A percentile compares a stretch with the other conserved stretches of the same genome.
These are phyloP conservation scores for Antrozous pallidus DNA, from an alignment of 2,797 vertebrate species.

Conservation along the genomic window DNA sequence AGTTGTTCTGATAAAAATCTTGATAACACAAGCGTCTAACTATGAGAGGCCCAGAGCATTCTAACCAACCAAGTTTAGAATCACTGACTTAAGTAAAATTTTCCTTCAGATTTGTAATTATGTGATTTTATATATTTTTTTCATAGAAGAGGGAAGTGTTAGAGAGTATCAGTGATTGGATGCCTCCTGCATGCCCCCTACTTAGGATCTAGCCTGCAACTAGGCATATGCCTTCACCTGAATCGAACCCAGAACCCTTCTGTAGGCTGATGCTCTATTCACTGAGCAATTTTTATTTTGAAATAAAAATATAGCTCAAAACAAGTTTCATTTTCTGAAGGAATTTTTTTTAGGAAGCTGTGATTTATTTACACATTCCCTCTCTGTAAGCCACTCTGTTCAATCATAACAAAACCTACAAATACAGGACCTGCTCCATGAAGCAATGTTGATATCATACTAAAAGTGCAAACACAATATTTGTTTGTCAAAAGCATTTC, in stretches of 20 bases:
- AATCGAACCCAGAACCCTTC: no score
- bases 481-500: conserved; percentile 47
- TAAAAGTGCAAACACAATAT: conserved; percentile 45
- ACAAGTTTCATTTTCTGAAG: conserved; percentile 66
- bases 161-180: no score
- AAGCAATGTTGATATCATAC: conserved; percentile 46
- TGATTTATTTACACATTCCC: conserved; percentile 63
- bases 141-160: no score
- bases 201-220: no score
- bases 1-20: background rate
- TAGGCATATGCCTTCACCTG: no score
- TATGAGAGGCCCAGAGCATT: background rate
- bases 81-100: background rate
- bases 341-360: no score
- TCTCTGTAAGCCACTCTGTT: conserved; percentile 43
- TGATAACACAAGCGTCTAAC: background rate
- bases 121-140: background rate
- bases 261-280: no score
- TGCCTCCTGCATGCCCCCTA: no score
- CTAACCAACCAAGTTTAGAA: background rate
- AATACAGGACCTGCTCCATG: conserved; percentile 13
- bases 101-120: background rate
- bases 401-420: conserved; percentile 49
- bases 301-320: conserved; percentile 76
- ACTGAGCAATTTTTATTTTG: background rate